These are phyloP conservation scores for Pangasius larnaudii DNA, from an alignment of 2,797 vertebrate species.

Conservation along the genomic window DNA sequence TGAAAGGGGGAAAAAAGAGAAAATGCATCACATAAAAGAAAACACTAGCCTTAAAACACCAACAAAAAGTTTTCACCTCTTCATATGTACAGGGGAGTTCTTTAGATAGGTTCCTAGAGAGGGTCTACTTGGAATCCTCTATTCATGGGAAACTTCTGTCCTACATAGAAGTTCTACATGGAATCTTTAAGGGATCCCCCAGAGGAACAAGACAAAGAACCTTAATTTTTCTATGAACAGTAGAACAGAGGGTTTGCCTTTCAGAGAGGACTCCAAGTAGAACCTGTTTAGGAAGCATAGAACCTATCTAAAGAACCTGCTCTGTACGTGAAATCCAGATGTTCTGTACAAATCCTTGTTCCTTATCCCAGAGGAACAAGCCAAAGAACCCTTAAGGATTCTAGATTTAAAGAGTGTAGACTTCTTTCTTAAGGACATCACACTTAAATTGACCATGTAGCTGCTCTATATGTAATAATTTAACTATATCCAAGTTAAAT, in stretches of 20 bases:
- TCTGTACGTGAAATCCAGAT: background rate
- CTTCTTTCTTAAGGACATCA: background rate
- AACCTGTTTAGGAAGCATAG: background rate
- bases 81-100: background rate
- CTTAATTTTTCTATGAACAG: background rate
- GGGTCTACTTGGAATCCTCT: background rate
- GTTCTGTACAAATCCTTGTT: background rate
- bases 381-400: background rate
- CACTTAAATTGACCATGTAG: background rate
- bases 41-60: background rate
- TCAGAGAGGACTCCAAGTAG: background rate
- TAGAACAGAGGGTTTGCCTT: background rate
- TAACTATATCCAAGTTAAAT: background rate
- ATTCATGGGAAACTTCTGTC: background rate
- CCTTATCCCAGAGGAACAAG: background rate
- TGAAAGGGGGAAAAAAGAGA: background rate
- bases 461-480: background rate
- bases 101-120: background rate
- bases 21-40: background rate
- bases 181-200: background rate
- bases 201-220: background rate
- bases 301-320: background rate
- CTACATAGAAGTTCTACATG: background rate
- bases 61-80: background rate
- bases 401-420: background rate